Base-by-base conservation (phyloP, 1,140 invertebrate species). In the Hylaeus anthracinus region DNA sequence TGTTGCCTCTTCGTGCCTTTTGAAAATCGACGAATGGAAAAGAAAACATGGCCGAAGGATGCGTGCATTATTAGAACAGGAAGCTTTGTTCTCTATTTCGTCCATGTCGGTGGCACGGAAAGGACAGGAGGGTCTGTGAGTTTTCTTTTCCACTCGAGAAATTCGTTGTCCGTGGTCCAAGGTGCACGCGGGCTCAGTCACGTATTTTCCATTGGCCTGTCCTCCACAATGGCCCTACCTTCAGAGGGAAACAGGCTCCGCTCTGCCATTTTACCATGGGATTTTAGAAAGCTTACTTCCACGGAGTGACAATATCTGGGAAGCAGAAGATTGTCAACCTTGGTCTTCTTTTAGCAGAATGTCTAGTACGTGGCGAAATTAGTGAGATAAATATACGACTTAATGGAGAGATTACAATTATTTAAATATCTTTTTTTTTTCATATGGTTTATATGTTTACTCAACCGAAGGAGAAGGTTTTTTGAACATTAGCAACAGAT, bases 261-360 rank as follows among this genome's bases (percentile, higher is more conserved):
- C 74, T 26, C 26, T 53, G 73, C 69, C 85, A 69, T 86, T 82
- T 82, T 61, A 72, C 61, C 79, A 77, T 82, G 60, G 83, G 78
- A 86, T 85, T 87, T 87, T 79, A 84, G 82, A 85, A 84, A 85
- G 85, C 69, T 63, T 75, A 72, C 67, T 56, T 84, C 74, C 69
- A 83, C 83, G 80, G 85, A 87, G 66, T 87, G 69, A 26, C 26
- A 26, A 26, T 26, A 26, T 26, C 26, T 26, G 26, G 26, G 26
- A 26, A 26, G 26, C 26, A 26, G 26, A 26, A 26, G 26, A 26
- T 26, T 26, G 26, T 26, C 26, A 26, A 26, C 26, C 26, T 26
- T 26, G 26, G 26, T 26, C 26, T 26, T 26, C 26, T 26, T 26
- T 26, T 26, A 26, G 26, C 26, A 26, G 26, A 26, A 26, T 26